Evolutionary conservation across 2,888 invertebrate genomes (phyloP), one percentile per base, ranked within the genome.

Genomic region (Protonemura montana): DNA sequence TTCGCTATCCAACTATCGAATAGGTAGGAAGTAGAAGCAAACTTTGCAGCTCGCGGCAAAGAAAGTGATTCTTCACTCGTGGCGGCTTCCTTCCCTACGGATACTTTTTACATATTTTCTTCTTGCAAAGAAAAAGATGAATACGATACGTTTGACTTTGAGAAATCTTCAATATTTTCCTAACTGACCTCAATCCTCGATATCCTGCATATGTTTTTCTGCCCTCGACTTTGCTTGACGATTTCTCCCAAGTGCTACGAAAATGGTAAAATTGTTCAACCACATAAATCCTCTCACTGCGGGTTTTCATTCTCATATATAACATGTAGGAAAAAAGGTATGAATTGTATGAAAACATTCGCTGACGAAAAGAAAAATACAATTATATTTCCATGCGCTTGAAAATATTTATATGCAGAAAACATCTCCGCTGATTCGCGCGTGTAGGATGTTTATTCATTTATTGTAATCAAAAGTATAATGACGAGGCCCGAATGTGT

Each of bases 221-320:
- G 59, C 59, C 59, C 59, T 59, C 59, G 13, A 59, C 59, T 59
- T 59, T 10, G 59, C 59, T 59, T 59, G 13, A 59, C 59, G 59
- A 59, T 59, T 59, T 59, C 21, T 21, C 21, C 59, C 59, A 59
- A 59, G 59, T 59, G 59, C 59, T 21, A 59, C 16, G 13, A 59
- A 21, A 59, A 59, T 59, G 59, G 59, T 59, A 59, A 21, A 59
- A 59, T 59, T 59, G 16, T 59, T 21, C 59, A 21, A 13, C 59
- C 59, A 10, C 59, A 59, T 59, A 59, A 59, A 59, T 59, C 59
- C 59, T 59, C 59, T 59, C 59, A 59, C 59, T 59, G 59, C 59
- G 59, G 13, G 59, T 59, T 59, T 59, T 3, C 59, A 10, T 16
- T 59, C 35, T n/a, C n/a, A 35, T 10, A 35, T 35, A 35, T 59